A percentile compares a stretch with the other conserved stretches of the same genome.
Conservation (phyloP, 2,797 vertebrate genomes). For the Buceros bicornis region DNA sequence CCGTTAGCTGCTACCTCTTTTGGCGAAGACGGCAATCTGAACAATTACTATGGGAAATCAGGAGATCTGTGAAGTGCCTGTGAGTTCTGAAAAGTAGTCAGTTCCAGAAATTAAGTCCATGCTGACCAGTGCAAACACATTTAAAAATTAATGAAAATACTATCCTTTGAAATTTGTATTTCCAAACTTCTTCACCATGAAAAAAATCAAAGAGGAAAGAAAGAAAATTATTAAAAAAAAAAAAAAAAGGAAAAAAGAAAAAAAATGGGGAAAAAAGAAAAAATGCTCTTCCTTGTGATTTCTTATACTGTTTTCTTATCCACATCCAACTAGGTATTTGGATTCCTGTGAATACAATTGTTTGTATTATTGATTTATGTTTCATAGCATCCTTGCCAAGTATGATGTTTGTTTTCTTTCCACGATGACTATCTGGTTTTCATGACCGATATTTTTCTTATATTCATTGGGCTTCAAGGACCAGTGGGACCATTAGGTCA, state of each 20-base stretch:
- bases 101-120: neutral
- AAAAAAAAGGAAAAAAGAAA: too few relatives aligned
- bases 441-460: constrained; percentile 25
- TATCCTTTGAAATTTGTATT: neutral
- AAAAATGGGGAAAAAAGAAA: fast-evolving
- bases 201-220: neutral
- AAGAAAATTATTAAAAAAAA: too few relatives aligned
- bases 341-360: neutral
- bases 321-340: neutral
- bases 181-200: neutral
- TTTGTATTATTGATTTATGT: neutral
- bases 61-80: neutral
- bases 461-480: neutral
- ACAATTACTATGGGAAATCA: neutral
- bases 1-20: neutral
- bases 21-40: neutral
- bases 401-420: constrained; percentile 29
- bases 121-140: neutral
- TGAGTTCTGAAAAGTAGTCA: neutral
- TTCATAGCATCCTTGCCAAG: constrained; percentile 24
- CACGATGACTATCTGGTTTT: constrained; percentile 40
- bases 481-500: constrained; percentile 27
- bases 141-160: neutral
- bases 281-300: neutral
- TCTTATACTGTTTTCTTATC: neutral